Evolutionary conservation across 2,113 vertebrate genomes (phyloP), one percentile per base, ranked within the genome.

Genomic region (Pyrgilauda ruficollis): DNA sequence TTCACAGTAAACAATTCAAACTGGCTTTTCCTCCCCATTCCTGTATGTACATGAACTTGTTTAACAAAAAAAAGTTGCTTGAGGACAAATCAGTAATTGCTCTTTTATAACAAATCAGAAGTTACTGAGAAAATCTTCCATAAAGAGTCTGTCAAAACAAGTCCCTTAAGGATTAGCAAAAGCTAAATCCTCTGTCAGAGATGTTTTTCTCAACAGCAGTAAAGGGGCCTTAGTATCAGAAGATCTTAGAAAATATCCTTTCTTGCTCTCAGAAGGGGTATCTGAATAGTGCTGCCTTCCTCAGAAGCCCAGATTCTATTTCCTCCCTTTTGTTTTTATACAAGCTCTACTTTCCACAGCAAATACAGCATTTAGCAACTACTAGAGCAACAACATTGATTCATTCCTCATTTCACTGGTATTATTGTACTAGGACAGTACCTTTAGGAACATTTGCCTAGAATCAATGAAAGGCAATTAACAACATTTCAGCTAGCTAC

Each of bases 61-160:
- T 97, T 97, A 97, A 95, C 37, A 73, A 94, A 93, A 81, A 93
- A 89, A 96, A 96, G 87, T 64, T 87, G 94, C 95, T 91, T 49
- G 74, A 97, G 96, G 96, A 97, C 80, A 97, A 94, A 95, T 63
- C 93, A 75, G 95, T 97, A 97, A 98, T 96, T 97, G 95, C 93
- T 97, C 93, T 97, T 98, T 98, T 91, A 93, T 87, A 98, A 96
- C 28, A 84, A 96, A 97, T 85, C 87, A 86, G 67, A 97, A 98
- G 90, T 97, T 97, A 89, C 96, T 44, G 61, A 93, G 94, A 96
- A 97, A 97, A 98, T 96, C 94, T 97, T 93, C 96, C 81, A 70
- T 90, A 97, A 98, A 97, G 96, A 94, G 89, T 96, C 94, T 98
- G 97, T 98, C 97, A 98, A 98, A 98, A 98, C 97, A 98, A 98